phyloP scores from a whole-genome alignment of 2,888 invertebrate species.

The Drosophila leonis region DNA sequence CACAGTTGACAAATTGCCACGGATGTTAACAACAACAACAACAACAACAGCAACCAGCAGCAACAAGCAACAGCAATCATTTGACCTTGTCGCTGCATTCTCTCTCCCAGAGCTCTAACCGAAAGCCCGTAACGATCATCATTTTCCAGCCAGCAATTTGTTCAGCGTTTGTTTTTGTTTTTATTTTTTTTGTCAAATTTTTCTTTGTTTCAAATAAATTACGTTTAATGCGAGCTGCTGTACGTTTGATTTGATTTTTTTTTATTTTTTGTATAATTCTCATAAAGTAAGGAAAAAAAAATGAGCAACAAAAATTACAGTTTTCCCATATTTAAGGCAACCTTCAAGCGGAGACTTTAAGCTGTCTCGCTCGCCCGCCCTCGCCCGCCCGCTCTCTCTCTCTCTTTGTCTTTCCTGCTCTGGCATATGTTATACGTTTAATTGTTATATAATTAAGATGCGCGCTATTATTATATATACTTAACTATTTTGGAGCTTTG shows the following conservation, averaged over 20 bases:
- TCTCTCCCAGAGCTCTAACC: slow-evolving; percentile 33
- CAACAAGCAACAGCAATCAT: slow-evolving; percentile 32
- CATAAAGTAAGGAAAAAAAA: slow-evolving; percentile 13
- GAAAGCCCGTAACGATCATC: slow-evolving; percentile 49
- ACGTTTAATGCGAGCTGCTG: slow-evolving; percentile 52
- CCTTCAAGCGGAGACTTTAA: slow-evolving; percentile 44
- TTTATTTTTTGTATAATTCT: slow-evolving; percentile 12
- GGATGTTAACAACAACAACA: slow-evolving; percentile 31
- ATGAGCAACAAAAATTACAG: slow-evolving; percentile 47
- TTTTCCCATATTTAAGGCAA: slow-evolving; percentile 70
- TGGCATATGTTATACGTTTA: slow-evolving; percentile 45
- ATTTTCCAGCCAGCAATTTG: slow-evolving; percentile 67
- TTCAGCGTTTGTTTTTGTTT: slow-evolving; percentile 10
- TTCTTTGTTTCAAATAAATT: slow-evolving; percentile 74
- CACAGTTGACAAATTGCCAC: slow-evolving; percentile 71
- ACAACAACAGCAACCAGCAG: slow-evolving; percentile 22
- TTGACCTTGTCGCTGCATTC: slow-evolving; percentile 68
- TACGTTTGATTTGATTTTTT: slow-evolving; percentile 1
- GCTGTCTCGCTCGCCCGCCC: not conserved
- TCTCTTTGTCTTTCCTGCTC: not conserved
- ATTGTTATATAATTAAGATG: slow-evolving; percentile 80
- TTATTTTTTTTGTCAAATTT: slow-evolving; percentile 54
- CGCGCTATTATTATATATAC: slow-evolving; percentile 79
- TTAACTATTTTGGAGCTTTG: slow-evolving; percentile 62
- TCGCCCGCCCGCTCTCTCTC: not conserved